Percentiles rank a stretch among this genome's conserved stretches.
These are phyloP conservation scores for Acrocephalus kingi DNA, from an alignment of 2,113 vertebrate species.

Conservation along the genomic window DNA sequence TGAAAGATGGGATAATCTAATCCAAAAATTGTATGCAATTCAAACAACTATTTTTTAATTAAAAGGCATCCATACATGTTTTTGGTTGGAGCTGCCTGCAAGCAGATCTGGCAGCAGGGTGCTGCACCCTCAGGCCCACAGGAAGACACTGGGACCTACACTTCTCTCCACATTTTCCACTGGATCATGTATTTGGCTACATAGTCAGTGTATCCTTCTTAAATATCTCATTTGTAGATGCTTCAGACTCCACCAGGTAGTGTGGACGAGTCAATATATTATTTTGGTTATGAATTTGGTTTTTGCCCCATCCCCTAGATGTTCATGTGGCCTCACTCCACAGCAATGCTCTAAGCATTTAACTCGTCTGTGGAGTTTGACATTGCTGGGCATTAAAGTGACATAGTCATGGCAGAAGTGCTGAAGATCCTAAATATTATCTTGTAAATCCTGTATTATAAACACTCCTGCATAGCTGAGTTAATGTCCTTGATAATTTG, in stretches of 20 bases:
- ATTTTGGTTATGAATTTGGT: background rate
- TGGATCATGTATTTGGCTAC: background rate
- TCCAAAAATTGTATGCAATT: background rate
- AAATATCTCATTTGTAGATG: background rate
- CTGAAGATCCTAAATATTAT: background rate
- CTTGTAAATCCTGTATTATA: background rate
- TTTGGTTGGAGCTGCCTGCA: background rate
- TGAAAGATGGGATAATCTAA: background rate
- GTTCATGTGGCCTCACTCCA: background rate
- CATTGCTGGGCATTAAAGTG: background rate
- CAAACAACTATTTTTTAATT: background rate
- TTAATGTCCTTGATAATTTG: background rate
- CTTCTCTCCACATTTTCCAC: background rate
- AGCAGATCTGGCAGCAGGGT: background rate
- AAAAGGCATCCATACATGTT: background rate
- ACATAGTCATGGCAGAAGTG: background rate
- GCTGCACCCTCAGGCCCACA: background rate
- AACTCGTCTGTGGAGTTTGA: rapidly evolving
- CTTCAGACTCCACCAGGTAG: background rate
- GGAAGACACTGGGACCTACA: background rate
- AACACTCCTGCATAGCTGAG: background rate
- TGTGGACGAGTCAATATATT: background rate
- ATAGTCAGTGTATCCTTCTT: rapidly evolving
- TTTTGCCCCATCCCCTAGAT: background rate
- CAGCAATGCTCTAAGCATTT: background rate